phyloP scores from a whole-genome alignment of 2,888 invertebrate species.

The Cryptus armator region DNA sequence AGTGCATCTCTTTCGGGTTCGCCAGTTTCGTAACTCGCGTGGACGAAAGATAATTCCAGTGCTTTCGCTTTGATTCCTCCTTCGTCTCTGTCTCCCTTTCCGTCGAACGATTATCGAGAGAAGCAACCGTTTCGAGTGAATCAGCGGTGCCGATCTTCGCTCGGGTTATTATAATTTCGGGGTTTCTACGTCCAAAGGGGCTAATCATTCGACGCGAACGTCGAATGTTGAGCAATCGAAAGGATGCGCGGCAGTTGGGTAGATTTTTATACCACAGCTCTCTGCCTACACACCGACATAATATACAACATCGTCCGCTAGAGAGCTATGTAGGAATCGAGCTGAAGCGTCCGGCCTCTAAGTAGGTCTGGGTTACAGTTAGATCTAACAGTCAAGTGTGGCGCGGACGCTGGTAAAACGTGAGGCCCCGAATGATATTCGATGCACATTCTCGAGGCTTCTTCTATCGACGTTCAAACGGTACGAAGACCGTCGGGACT shows the following conservation, averaged over 20 bases:
- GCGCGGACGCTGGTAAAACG: conserved; percentile 47
- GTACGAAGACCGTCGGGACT: conserved; percentile 1
- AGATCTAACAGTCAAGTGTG: conserved; percentile 80
- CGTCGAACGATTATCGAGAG: conserved; percentile 50
- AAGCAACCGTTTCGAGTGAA: conserved; percentile 37
- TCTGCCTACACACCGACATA: neutral
- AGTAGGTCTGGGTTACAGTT: conserved; percentile 85
- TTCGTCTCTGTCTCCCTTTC: conserved; percentile 13
- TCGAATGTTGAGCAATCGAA: conserved; percentile 50
- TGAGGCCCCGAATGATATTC: conserved; percentile 46
- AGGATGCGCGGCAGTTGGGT: conserved; percentile 21
- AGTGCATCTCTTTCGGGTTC: conserved; percentile 56
- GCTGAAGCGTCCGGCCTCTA: conserved; percentile 64
- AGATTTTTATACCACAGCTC: neutral
- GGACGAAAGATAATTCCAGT: neutral
- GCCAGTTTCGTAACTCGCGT: conserved; percentile 24
- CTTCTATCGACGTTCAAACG: conserved; percentile 44
- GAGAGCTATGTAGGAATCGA: conserved; percentile 54
- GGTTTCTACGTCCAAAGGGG: conserved; percentile 47
- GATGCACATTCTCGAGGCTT: conserved; percentile 62
- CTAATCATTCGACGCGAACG: conserved; percentile 57
- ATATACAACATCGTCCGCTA: conserved; percentile 14
- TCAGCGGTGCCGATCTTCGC: conserved; percentile 27
- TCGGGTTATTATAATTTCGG: conserved; percentile 54
- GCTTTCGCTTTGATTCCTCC: conserved; percentile 21